phyloP scores from a whole-genome alignment of 2,113 vertebrate genomes.

The Galeopterus variegatus region DNA sequence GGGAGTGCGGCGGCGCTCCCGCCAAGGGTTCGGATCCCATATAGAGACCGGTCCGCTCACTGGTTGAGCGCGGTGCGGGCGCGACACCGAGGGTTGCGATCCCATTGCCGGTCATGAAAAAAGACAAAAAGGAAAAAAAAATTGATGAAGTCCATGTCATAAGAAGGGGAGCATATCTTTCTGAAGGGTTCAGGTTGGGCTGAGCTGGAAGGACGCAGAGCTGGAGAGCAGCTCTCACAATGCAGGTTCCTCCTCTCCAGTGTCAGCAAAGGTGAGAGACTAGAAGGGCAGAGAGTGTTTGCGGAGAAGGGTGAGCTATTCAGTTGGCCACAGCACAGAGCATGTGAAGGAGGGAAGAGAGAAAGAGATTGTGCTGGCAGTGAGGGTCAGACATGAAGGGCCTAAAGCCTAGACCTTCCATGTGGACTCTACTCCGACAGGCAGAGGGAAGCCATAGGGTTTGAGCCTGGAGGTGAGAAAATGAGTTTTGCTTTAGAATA shows the following conservation, averaged over 20 bases:
- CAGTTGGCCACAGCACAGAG: neutral
- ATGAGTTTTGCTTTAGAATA: neutral
- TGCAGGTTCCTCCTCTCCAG: no score
- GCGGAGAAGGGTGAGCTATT: rapidly evolving
- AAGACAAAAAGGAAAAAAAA: no score
- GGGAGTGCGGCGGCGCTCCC: no score
- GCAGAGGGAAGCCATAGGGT: neutral
- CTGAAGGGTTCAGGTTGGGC: neutral
- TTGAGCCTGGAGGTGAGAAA: neutral
- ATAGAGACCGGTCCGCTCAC: no score
- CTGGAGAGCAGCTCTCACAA: neutral
- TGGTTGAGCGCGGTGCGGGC: no score
- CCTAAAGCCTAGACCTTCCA: neutral
- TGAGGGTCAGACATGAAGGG: neutral
- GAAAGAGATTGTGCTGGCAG: neutral
- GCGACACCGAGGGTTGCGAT: no score
- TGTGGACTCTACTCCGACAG: neutral
- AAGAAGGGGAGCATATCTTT: neutral
- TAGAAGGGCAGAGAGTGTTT: no score
- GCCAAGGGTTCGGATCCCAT: no score
- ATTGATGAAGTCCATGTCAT: neutral
- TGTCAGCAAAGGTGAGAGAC: neutral
- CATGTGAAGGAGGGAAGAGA: rapidly evolving
- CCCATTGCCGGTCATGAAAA: no score
- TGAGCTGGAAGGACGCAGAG: neutral